Evolutionary conservation across 2,888 invertebrate genomes (phyloP).

Genomic region (Nomada ruficornis): DNA sequence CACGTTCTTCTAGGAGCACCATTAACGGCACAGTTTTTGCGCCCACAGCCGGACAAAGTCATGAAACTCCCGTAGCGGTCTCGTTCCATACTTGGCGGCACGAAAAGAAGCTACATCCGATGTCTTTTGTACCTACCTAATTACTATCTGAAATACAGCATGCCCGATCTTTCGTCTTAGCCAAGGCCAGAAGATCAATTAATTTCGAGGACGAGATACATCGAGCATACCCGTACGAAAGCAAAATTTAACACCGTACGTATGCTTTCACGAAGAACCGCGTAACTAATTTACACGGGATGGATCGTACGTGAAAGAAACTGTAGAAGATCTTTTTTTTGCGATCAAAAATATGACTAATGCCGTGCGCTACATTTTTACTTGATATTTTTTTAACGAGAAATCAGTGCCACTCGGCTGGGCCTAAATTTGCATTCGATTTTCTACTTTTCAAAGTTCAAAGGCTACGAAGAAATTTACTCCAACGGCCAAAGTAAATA

Average conservation of each 20-base stretch:
- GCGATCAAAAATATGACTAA: too few relatives aligned
- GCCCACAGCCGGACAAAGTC: slow-evolving; percentile 43
- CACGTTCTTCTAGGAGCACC: slow-evolving; percentile 51
- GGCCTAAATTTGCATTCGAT: background rate
- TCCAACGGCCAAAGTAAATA: background rate
- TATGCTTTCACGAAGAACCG: too few relatives aligned
- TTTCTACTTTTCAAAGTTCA: background rate
- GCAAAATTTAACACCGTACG: too few relatives aligned
- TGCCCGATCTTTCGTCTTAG: too few relatives aligned
- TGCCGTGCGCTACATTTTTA: too few relatives aligned
- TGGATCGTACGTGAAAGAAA: too few relatives aligned
- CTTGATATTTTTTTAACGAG: too few relatives aligned
- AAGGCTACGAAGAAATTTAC: background rate
- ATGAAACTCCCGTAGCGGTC: slow-evolving; percentile 61
- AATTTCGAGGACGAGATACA: too few relatives aligned
- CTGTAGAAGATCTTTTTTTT: too few relatives aligned
- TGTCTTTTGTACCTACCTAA: slow-evolving; percentile 8
- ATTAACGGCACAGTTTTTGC: slow-evolving; percentile 63
- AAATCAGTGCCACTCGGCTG: background rate
- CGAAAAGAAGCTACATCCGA: slow-evolving; percentile 10
- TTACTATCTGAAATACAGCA: background rate
- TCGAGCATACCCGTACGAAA: too few relatives aligned
- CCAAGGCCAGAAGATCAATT: too few relatives aligned
- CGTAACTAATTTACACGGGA: too few relatives aligned
- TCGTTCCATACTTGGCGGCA: slow-evolving; percentile 36